phyloP scores from a whole-genome alignment of 1,140 invertebrate species.

The Marisa cornuarietis region DNA sequence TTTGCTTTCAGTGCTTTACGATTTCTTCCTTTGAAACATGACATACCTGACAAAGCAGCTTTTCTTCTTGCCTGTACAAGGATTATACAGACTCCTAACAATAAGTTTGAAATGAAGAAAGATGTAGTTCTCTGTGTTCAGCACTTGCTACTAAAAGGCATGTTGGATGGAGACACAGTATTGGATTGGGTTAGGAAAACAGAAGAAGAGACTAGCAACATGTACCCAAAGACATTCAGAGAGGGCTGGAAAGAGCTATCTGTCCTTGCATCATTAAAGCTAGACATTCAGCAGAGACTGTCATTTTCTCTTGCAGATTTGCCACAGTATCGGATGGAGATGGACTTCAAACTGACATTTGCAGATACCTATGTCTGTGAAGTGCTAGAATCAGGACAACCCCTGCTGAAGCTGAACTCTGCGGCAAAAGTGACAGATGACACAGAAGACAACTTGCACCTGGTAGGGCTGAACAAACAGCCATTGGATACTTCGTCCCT shows the following conservation, averaged over 20 bases:
- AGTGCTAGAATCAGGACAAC: not conserved
- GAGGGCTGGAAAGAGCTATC: not conserved
- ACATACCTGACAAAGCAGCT: no score
- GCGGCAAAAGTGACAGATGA: no score
- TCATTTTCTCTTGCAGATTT: not conserved
- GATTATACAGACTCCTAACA: no score
- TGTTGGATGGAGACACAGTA: not conserved
- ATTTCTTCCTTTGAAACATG: constrained; percentile 5
- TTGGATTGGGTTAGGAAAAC: not conserved
- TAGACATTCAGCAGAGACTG: not conserved
- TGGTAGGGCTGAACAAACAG: no score
- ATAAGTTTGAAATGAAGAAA: not conserved
- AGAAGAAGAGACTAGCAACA: not conserved
- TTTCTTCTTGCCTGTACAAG: no score
- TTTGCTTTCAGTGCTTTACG: constrained; percentile 8
- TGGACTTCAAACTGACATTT: constrained; percentile 21
- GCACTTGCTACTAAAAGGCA: constrained; percentile 7
- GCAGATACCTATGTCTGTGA: not conserved
- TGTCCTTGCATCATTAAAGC: not conserved
- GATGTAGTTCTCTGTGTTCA: constrained; percentile 16
- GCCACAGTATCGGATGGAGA: not conserved
- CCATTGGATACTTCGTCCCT: no score
- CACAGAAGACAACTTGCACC: no score
- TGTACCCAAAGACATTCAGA: not conserved
- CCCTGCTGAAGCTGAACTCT: not conserved